Evolutionary conservation across 2,113 vertebrate species (phyloP).

Genomic region (Sciurus niger): DNA sequence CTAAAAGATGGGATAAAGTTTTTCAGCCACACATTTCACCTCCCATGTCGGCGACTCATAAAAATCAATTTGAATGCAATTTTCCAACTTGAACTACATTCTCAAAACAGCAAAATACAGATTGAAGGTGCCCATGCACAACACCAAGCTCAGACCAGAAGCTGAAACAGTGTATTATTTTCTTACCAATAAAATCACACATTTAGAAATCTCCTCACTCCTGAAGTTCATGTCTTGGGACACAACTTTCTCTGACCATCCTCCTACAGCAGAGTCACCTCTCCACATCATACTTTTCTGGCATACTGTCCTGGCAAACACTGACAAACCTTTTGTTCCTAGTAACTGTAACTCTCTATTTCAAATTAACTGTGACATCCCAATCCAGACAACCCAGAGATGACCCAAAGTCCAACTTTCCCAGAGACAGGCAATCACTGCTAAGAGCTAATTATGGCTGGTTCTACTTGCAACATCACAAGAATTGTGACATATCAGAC

Average conservation of each 20-base stretch:
- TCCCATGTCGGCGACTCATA: not conserved
- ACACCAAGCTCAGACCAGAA: not conserved
- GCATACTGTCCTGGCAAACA: not conserved
- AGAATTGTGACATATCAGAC: fast-evolving
- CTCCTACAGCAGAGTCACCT: not conserved
- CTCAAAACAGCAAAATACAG: not conserved
- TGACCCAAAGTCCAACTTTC: not conserved
- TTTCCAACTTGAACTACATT: not conserved
- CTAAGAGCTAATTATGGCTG: not conserved
- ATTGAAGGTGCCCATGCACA: not conserved
- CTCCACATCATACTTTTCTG: not conserved
- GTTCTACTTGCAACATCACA: fast-evolving
- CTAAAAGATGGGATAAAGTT: not conserved
- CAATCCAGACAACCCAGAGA: not conserved
- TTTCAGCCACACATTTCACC: not conserved
- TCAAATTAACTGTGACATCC: not conserved
- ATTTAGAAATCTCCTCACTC: not conserved
- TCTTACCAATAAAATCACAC: not conserved
- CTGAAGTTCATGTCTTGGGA: not conserved
- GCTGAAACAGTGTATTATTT: fast-evolving
- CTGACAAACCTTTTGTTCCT: not conserved
- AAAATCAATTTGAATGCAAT: not conserved
- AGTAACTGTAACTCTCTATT: not conserved
- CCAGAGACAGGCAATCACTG: not conserved
- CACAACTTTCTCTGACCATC: not conserved